Percentiles rank a stretch among this genome's conserved stretches.
Evolutionary conservation across 2,888 invertebrate species (phyloP).

Genomic region (Pristionchus mayeri): DNA sequence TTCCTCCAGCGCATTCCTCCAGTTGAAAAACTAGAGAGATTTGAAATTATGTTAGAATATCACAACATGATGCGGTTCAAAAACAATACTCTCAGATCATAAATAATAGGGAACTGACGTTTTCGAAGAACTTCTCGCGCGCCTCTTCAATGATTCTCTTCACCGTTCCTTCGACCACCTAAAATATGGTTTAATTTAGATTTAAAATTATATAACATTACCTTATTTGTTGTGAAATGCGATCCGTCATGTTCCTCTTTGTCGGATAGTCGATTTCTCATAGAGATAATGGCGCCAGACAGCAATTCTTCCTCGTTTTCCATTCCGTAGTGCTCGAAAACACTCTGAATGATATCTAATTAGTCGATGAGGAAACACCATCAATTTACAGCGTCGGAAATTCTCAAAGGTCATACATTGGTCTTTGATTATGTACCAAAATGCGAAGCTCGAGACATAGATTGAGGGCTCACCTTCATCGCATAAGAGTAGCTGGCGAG

Average conservation of each 20-base stretch:
- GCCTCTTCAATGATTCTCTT: neutral
- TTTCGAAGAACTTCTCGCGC: constrained; percentile 28
- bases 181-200: neutral
- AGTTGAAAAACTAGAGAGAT: neutral
- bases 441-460: no score
- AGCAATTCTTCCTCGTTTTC: constrained; percentile 70
- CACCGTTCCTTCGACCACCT: constrained; percentile 25
- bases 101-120: no score
- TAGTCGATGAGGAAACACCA: neutral
- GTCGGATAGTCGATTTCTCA: constrained; percentile 69
- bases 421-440: no score
- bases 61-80: neutral
- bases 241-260: constrained; percentile 74
- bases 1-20: neutral
- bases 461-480: no score
- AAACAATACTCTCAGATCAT: neutral
- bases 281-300: constrained; percentile 64
- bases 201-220: neutral
- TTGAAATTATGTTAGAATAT: neutral
- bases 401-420: no score
- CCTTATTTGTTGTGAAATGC: constrained; percentile 69
- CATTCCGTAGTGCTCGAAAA: constrained; percentile 71
- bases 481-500: constrained; percentile 57
- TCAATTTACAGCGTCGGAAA: neutral
- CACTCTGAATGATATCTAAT: constrained; percentile 50